Evolutionary conservation across 2,113 vertebrate species (phyloP), one percentile per base, ranked within the genome.

Genomic region (Xenopus laevis): DNA sequence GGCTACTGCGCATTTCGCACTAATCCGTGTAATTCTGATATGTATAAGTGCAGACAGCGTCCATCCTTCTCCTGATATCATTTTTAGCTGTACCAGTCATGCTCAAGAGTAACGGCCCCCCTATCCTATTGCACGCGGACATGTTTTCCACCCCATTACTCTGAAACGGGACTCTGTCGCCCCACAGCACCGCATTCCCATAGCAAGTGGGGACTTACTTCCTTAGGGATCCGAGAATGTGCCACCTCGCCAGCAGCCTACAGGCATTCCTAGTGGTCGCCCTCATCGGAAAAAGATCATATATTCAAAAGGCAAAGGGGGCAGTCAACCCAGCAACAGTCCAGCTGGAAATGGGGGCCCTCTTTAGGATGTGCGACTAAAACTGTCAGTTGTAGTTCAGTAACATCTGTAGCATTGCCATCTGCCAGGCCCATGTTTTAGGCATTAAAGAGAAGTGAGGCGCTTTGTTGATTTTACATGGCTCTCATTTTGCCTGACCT

Each of bases 11-110:
- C 55, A 74, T 68, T 74, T 74, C 59, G 64, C 67, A 77, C 67
- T 77, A 77, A 77, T 77, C 67, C 66, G 7, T 65, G 74, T 59
- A 70, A 77, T 77, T 77, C 74, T 44, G 18, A 33, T 45, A 64
- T 57, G 30, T 63, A n/a, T 27, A 64, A 70, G 60, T 69, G 67
- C 50, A 55, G 47, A 64, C 59, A 45, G 18, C 46, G 7, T 21
- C 65, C 65, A 13, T 59, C 27, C 68, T n/a, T 58, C 33, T 18
- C 10, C 16, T 33, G 53, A 15, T 59, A 59, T 55, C 53, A 59
- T 59, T 70, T 59, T 59, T 70, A 70, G 68, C 53, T 45, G 68
- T 53, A 7, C 27, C 10, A 12, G 17, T 45, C 18, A 65, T 65
- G 40, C 63, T 23, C 65, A 21, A 45, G 20, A 23, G 45, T 7